These are phyloP conservation scores for Rana temporaria DNA, from an alignment of 2,113 vertebrate genomes.

Conservation along the genomic window DNA sequence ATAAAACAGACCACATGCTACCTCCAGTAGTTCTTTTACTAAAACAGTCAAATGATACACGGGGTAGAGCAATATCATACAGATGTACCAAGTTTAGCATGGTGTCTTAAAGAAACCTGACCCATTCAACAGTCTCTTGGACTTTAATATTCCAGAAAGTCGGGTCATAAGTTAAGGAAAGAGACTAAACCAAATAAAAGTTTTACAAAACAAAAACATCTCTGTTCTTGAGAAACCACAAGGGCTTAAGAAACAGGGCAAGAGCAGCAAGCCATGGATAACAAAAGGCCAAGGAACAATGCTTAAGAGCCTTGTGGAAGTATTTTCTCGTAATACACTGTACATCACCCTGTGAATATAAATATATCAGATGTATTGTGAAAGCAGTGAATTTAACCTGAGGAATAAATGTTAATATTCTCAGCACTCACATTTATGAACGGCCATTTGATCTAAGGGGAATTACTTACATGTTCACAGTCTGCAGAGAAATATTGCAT, in stretches of 20 bases:
- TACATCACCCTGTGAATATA: neutral
- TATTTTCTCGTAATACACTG: neutral
- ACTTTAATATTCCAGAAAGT: too few relatives aligned
- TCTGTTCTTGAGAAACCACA: neutral
- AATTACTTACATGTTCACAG: conserved; percentile 39
- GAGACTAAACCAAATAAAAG: too few relatives aligned
- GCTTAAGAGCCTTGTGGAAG: neutral
- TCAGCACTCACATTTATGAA: conserved; percentile 29
- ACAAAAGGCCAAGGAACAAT: neutral
- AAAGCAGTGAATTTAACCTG: conserved; percentile 23
- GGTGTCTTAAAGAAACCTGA: too few relatives aligned
- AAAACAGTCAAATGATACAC: too few relatives aligned
- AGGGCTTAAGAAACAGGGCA: neutral
- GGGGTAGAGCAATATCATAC: too few relatives aligned
- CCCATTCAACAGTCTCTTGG: too few relatives aligned
- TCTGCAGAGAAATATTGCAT: conserved; percentile 35
- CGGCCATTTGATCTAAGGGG: conserved; percentile 22
- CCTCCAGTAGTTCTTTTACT: too few relatives aligned
- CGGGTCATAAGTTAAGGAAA: too few relatives aligned
- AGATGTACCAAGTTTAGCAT: too few relatives aligned
- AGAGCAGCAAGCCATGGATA: neutral
- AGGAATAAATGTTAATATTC: conserved; percentile 43
- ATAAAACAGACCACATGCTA: too few relatives aligned
- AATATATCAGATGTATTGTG: conserved; percentile 6
- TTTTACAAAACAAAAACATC: too few relatives aligned